phyloP scores from a whole-genome alignment of 2,113 vertebrate species.

The Melanocharis versteri region DNA sequence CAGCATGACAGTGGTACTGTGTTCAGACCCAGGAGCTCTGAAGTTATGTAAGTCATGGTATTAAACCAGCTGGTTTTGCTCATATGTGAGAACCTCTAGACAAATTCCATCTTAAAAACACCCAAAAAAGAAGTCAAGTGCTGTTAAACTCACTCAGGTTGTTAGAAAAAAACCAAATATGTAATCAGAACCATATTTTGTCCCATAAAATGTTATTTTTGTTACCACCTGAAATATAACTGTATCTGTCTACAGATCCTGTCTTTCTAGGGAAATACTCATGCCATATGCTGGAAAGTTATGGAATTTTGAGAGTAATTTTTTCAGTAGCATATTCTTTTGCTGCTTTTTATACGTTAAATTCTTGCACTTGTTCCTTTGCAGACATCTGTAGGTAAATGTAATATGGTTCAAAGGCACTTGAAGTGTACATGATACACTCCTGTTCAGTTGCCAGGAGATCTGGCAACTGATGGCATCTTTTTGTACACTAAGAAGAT shows the following conservation, averaged over 20 bases:
- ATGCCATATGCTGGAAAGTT: constrained; percentile 77
- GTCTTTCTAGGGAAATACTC: constrained; percentile 82
- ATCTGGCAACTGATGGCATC: not conserved
- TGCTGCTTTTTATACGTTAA: constrained; percentile 77
- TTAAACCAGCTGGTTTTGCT: not conserved
- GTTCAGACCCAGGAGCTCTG: constrained; percentile 84
- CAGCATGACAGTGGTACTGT: constrained; percentile 81
- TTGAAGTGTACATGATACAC: not conserved
- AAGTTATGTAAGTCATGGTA: not conserved
- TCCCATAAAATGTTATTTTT: not conserved
- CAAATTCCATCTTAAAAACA: not conserved
- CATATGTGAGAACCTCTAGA: not conserved
- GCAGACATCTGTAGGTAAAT: not conserved
- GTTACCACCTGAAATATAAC: not conserved
- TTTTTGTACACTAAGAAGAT: not conserved
- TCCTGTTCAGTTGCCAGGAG: not conserved
- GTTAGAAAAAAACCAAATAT: not conserved
- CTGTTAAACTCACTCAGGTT: not conserved
- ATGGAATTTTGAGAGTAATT: constrained; percentile 75
- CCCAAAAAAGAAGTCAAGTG: not conserved
- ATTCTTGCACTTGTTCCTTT: not conserved
- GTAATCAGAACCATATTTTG: not conserved
- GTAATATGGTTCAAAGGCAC: not conserved
- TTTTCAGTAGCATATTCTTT: constrained; percentile 81
- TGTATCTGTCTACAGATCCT: not conserved